Conservation (phyloP, 2,113 vertebrate species). For the Smithornis capensis region DNA sequence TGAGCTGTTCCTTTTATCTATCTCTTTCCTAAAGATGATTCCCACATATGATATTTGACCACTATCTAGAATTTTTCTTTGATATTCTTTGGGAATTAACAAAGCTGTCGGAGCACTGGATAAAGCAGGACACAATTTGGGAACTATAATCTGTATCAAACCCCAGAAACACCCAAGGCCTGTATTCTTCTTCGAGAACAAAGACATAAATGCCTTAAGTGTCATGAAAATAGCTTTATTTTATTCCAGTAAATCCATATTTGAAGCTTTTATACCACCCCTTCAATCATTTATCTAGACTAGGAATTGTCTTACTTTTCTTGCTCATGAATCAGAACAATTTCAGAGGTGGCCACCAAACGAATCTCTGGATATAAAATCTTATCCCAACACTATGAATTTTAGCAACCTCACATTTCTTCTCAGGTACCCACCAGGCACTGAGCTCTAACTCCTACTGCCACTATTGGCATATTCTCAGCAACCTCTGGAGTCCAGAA, state of each 20-base stretch:
- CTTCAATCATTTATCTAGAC: neutral
- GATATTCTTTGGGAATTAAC: neutral
- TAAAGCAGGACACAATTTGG: neutral
- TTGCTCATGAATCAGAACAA: neutral
- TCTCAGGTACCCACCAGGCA: neutral
- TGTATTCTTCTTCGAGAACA: neutral
- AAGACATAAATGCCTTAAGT: neutral
- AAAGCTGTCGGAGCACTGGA: neutral
- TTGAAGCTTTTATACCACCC: neutral
- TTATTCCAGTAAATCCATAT: neutral
- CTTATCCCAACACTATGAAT: neutral
- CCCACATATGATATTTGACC: neutral
- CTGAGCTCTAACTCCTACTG: neutral
- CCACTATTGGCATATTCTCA: neutral
- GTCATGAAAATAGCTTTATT: neutral
- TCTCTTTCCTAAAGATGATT: neutral
- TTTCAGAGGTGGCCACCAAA: neutral
- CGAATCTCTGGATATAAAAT: neutral
- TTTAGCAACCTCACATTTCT: neutral
- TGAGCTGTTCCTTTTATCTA: neutral
- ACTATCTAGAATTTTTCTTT: neutral
- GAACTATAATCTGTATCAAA: neutral
- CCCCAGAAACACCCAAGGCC: neutral
- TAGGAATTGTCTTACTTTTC: neutral
- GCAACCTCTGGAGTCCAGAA: neutral